Percentiles rank a stretch among this genome's conserved stretches.
These are phyloP conservation scores for Notolepis coatsorum DNA, from an alignment of 2,797 vertebrate species.

Conservation along the genomic window DNA sequence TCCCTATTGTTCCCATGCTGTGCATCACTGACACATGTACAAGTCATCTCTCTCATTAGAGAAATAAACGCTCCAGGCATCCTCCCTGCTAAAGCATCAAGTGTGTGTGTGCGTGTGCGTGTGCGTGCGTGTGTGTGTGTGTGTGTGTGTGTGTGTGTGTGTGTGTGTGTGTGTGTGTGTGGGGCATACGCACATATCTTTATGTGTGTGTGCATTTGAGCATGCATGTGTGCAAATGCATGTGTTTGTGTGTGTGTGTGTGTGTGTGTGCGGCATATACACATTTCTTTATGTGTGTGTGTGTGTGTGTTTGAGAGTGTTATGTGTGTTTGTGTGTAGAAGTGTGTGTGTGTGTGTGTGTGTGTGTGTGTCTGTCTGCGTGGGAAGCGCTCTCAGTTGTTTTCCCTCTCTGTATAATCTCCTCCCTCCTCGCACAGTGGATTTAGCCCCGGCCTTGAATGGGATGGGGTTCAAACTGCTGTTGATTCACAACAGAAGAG, in stretches of 20 bases:
- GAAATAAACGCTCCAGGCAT: constrained; percentile 76
- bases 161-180: constrained; percentile 6
- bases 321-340: constrained; percentile 6
- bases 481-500: constrained; percentile 57
- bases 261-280: constrained; percentile 1
- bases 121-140: constrained; percentile 6
- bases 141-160: constrained; percentile 1
- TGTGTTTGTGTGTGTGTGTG: constrained; percentile 32
- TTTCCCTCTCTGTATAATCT: constrained; percentile 69
- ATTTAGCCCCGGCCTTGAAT: constrained; percentile 72
- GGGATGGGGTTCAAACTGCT: constrained; percentile 49
- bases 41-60: constrained; percentile 83
- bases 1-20: constrained; percentile 74
- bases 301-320: constrained; percentile 6
- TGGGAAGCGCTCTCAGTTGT: constrained; percentile 66
- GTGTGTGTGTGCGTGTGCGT: constrained; percentile 4
- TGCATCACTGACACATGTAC: constrained; percentile 78
- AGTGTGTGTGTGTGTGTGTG: constrained; percentile 5
- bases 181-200: no score
- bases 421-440: constrained; percentile 60
- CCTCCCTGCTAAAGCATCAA: constrained; percentile 50
- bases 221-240: constrained; percentile 26
- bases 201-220: constrained; percentile 3
- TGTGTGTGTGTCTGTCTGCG: constrained; percentile 36
- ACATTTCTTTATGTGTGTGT: background rate